Base-by-base conservation (phyloP, 2,797 vertebrate genomes). In the Menidia menidia region DNA sequence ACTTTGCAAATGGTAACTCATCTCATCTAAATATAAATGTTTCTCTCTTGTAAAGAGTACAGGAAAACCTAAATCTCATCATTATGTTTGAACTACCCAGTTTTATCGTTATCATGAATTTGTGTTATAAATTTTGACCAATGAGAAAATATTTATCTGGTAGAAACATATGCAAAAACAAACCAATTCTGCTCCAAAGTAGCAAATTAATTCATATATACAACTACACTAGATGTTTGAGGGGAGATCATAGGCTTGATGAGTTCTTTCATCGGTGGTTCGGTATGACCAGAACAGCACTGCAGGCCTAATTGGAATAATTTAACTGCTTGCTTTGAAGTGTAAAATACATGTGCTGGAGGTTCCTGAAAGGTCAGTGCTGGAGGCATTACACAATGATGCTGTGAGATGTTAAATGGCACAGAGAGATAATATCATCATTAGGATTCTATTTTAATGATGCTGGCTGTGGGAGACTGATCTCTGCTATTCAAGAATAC, bases 281-380 rank as follows among this genome's bases (percentile, higher is more conserved):
- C 77, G 81, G 72, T 71, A 31, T 42, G 61, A 85, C 83, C 78
- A 80, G 68, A 78, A 80, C 13, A 58, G 59, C 4, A 74, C 89
- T 82, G 70, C 63, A 30, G 81, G 88, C 80, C 78, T 89, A 88
- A 92, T 91, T 90, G 82, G 82, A 93, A 92, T 92, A 88, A 92
- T 90, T 90, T 82, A 86, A 79, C 75, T 77, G 74, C 73, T 71
- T 75, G 79, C 91, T 92, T 92, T 92, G 89, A 93, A 93, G 89
- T 91, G 83, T 73, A 87, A 87, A 89, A 81, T 80, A 73, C 50
- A 52, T 74, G 77, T 56, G 71, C 70, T 43, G 45, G 71, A 80
- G 86, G 82, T 84, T 83, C 64, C 66, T 64, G 35, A 84, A 85
- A 90, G 90, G 89, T 89, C 85, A 89, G 69, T 9, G 75, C 83